phyloP scores from a whole-genome alignment of 2,797 vertebrate species.

The Poecilia wingei region DNA sequence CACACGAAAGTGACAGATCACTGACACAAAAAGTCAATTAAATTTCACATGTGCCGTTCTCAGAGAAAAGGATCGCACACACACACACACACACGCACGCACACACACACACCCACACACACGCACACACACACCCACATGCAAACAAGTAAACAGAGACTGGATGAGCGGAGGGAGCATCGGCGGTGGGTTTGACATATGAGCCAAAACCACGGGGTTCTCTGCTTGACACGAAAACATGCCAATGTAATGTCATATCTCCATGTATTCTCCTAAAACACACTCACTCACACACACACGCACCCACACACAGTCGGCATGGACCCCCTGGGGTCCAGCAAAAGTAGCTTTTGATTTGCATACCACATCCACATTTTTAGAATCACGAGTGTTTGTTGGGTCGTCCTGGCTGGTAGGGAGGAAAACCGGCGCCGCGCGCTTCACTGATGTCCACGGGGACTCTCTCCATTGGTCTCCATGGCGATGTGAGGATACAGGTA shows the following conservation, averaged over 20 bases:
- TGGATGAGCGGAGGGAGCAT: slow-evolving; percentile 19
- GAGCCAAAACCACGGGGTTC: slow-evolving; percentile 57
- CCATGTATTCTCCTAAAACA: slow-evolving; percentile 18
- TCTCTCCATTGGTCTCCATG: slow-evolving; percentile 45
- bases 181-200: slow-evolving; percentile 60
- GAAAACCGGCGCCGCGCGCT: slow-evolving; percentile 40
- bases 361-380: slow-evolving; percentile 48
- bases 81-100: slow-evolving; percentile 5
- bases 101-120: slow-evolving; percentile 9
- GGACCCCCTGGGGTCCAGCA: slow-evolving; percentile 32
- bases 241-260: slow-evolving; percentile 46
- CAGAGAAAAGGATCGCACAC: slow-evolving; percentile 10
- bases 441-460: slow-evolving; percentile 55
- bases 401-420: slow-evolving; percentile 37
- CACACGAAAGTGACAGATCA: slow-evolving; percentile 26
- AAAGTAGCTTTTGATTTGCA: slow-evolving; percentile 50
- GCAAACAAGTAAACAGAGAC: slow-evolving; percentile 9
- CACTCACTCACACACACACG: slow-evolving; percentile 13
- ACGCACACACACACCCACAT: too few relatives aligned
- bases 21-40: slow-evolving; percentile 48
- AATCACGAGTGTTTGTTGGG: slow-evolving; percentile 49
- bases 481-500: slow-evolving; percentile 56
- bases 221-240: slow-evolving; percentile 49
- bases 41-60: slow-evolving; percentile 33
- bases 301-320: slow-evolving; percentile 4